Conservation (phyloP, 2,113 vertebrate genomes). For the Probosciger aterrimus region DNA sequence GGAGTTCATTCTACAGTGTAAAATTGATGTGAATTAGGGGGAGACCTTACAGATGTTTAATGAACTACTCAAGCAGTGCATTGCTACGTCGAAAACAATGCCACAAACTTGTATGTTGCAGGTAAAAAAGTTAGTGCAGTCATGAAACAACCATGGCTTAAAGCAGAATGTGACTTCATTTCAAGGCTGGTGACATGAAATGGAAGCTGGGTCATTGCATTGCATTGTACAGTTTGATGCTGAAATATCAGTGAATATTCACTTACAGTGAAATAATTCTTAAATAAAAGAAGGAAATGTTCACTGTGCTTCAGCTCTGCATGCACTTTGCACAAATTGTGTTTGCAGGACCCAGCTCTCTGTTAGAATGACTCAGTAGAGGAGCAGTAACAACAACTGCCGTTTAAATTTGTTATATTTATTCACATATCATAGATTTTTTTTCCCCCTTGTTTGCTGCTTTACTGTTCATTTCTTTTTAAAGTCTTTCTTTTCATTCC, state of each 20-base stretch:
- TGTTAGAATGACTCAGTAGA: background rate
- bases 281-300: background rate
- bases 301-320: background rate
- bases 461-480: background rate
- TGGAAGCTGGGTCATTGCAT: background rate
- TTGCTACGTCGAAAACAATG: background rate
- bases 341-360: background rate
- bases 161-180: background rate
- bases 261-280: background rate
- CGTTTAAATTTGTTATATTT: background rate
- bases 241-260: background rate
- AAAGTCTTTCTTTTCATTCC: conserved; percentile 43
- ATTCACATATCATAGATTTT: background rate
- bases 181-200: background rate
- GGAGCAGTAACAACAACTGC: background rate
- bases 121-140: background rate
- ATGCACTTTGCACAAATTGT: background rate
- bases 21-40: background rate
- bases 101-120: background rate
- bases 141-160: background rate
- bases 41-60: background rate
- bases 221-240: background rate
- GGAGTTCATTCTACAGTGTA: background rate
- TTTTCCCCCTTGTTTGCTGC: background rate
- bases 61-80: background rate